phyloP scores from a whole-genome alignment of 2,888 invertebrate species.

The Neoaliturus tenellus region DNA sequence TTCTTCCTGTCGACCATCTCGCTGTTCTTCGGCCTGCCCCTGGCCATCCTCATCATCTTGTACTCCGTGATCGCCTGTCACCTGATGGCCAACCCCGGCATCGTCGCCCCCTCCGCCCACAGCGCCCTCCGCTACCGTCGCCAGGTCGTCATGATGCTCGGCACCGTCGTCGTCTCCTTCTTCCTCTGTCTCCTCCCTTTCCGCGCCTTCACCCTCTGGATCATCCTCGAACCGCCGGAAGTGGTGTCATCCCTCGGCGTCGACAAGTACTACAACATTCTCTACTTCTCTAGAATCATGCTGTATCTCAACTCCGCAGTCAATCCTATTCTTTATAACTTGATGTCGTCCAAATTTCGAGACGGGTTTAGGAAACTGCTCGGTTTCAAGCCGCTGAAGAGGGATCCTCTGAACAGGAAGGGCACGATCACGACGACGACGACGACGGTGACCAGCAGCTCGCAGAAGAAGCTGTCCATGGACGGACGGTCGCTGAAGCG shows the following conservation, averaged over 20 bases:
- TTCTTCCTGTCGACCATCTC: slow-evolving; percentile 89
- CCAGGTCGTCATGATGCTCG: slow-evolving; percentile 87
- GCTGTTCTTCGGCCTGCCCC: slow-evolving; percentile 90
- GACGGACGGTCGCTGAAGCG: slow-evolving; percentile 62
- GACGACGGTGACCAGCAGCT: slow-evolving; percentile 72
- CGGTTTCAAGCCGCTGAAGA: slow-evolving; percentile 71
- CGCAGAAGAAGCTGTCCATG: slow-evolving; percentile 61
- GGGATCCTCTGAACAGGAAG: slow-evolving; percentile 78
- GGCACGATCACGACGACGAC: slow-evolving; percentile 82
- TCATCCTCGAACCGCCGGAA: slow-evolving; percentile 85
- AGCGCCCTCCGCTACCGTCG: slow-evolving; percentile 67
- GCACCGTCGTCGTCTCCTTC: slow-evolving; percentile 92
- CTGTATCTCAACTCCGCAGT: slow-evolving; percentile 92
- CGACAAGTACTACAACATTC: slow-evolving; percentile 87
- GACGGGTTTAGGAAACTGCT: slow-evolving; percentile 78
- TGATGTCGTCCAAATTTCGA: slow-evolving; percentile 94
- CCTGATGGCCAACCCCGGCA: slow-evolving; percentile 86
- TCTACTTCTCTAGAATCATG: slow-evolving; percentile 92
- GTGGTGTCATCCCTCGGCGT: slow-evolving; percentile 81
- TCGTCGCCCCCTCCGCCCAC: slow-evolving; percentile 77
- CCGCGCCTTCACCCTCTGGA: slow-evolving; percentile 91
- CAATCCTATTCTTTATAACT: slow-evolving; percentile 94
- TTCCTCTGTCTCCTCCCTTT: slow-evolving; percentile 94
- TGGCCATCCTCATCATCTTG: slow-evolving; percentile 86
- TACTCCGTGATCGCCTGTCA: slow-evolving; percentile 92